Evolutionary conservation across 1,140 invertebrate genomes (phyloP), one percentile per base, ranked within the genome.

Genomic region (Hycleus cichorii): DNA sequence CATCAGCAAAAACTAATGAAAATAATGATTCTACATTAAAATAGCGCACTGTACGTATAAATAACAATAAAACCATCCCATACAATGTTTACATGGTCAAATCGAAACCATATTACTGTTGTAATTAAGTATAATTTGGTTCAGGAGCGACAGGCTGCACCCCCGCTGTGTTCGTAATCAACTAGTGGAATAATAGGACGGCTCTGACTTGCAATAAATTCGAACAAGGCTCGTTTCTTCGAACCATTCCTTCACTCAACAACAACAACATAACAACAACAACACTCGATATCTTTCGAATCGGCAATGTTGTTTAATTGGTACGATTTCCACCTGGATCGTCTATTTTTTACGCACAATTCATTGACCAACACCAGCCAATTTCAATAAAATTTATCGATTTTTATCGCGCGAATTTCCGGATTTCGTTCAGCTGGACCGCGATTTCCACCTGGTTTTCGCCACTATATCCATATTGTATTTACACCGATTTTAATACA

Each of bases 121-220:
- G 58, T 69, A 69, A 69, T 69, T 69, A 69, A 66, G 64, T 71
- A 69, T 71, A 71, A 71, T 71, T 71, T 71, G 67, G 69, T 68
- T 64, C 64, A 57, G 62, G 64, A 69, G 69, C 68, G 69, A 71
- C 66, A 71, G 64, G 66, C 63, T 55, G 64, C 57, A 61, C 63
- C 67, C 69, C 68, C 59, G 69, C 68, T 69, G 69, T n/a, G 68
- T 67, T 58, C 61, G 67, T 71, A 71, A 71, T 71, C 68, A 71
- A 69, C 65, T 64, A 63, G 59, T 56, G 60, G 67, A 62, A 71
- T 71, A 71, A 71, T 71, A 66, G 68, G 63, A 65, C 59, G 66
- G 60, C 63, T 64, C 69, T 71, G 69, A 71, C 69, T 71, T 71
- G 69, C 69, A 71, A 71, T 67, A 71, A 71, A 65, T 68, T 59